Evolutionary conservation across 2,888 invertebrate species (phyloP), one percentile per base, ranked within the genome.

Genomic region (Seira musarum): DNA sequence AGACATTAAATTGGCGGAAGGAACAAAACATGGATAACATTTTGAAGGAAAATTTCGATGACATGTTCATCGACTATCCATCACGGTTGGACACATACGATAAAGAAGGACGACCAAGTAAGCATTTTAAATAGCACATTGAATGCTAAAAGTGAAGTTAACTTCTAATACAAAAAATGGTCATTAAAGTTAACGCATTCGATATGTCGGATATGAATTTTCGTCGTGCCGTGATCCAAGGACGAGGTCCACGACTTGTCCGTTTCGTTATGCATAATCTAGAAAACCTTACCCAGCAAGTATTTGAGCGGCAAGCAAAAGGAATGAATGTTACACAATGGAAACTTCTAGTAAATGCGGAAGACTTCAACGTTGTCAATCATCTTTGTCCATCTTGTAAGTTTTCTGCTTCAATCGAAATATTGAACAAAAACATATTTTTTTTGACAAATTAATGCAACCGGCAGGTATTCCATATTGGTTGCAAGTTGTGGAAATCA

Each of bases 21-120:
- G 82, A 82, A 57, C 79, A 80, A 24, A 53, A 74, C 21, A 79
- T 82, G 17, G 82, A 82, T 35, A 53, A 68, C 22, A 13, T 82
- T 1, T 60, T 82, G 10, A 76, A 57, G 30, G 82, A 82, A 60
- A 80, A 82, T 64, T 82, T 75, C 66, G 71, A 67, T n/a, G 82
- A 82, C 25, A 25, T 82, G 17, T 79, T 75, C 17, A 40, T 64
- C 3, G 82, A 82, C 60, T 82, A 80, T 24, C 66, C 66, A 67
- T 53, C 65, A 46, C n/a, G 2, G 2, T 35, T 19, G 19, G 19
- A 82, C 53, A 82, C 82, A 0, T 46, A 72, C 19, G 82, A 82
- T 25, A 82, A 80, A 22, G 67, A 65, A 8, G 82, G 82, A n/a
- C 40, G 82, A 61, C 82, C 82, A 60, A 21, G 60, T 57, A 2